Evolutionary conservation across 2,888 invertebrate genomes (phyloP).

Genomic region (Nomada lathburiana): DNA sequence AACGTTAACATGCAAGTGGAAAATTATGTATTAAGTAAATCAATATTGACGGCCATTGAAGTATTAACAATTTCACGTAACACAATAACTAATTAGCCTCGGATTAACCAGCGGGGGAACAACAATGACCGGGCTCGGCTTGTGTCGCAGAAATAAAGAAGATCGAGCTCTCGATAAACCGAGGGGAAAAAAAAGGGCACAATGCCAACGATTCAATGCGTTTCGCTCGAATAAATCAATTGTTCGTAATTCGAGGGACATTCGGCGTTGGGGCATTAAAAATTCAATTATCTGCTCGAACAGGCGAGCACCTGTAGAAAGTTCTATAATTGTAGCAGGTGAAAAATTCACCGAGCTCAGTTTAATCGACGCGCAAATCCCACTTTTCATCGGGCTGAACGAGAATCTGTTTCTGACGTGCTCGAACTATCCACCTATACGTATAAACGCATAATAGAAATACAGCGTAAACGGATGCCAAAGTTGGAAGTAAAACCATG

Average conservation of each 20-base stretch:
- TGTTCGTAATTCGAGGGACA: constrained; percentile 32
- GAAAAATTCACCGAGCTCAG: background rate
- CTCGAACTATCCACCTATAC: background rate
- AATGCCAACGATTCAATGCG: background rate
- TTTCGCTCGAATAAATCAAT: constrained; percentile 33
- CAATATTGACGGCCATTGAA: constrained; percentile 1
- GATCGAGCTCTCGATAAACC: background rate
- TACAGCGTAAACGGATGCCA: background rate
- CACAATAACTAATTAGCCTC: constrained; percentile 22
- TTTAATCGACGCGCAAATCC: constrained; percentile 1
- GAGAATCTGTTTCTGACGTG: constrained; percentile 8
- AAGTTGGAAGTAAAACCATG: no score
- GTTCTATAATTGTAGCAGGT: constrained; percentile 2
- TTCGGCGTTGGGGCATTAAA: constrained; percentile 31
- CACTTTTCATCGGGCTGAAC: no score
- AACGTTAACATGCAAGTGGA: background rate
- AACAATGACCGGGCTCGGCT: background rate
- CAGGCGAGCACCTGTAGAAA: constrained; percentile 3
- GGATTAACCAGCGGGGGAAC: background rate
- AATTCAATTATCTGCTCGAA: constrained; percentile 41
- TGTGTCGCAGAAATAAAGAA: background rate
- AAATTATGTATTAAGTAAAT: constrained; percentile 22
- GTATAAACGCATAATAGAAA: background rate
- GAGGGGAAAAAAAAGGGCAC: background rate
- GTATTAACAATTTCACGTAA: background rate